These are phyloP conservation scores for Orussus abietinus DNA, from an alignment of 1,140 invertebrate genomes.

Conservation along the genomic window DNA sequence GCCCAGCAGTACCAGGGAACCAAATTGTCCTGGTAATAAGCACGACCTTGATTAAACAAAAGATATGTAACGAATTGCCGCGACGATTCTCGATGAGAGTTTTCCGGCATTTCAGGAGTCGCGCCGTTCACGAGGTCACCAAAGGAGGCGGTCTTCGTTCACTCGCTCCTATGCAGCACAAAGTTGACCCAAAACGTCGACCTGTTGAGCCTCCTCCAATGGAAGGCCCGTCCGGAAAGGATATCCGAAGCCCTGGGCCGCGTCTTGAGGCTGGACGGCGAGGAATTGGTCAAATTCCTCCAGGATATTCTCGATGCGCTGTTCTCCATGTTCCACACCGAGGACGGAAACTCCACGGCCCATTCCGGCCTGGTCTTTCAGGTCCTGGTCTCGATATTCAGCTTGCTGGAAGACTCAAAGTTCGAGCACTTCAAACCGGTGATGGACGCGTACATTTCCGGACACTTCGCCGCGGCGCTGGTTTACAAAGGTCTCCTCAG, in stretches of 20 bases:
- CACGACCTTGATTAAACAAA: too few relatives aligned
- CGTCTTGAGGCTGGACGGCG: slow-evolving; percentile 75
- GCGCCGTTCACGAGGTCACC: slow-evolving; percentile 71
- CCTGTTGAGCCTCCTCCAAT: slow-evolving; percentile 82
- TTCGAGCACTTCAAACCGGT: slow-evolving; percentile 95
- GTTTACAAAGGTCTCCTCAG: slow-evolving; percentile 90
- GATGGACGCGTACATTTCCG: slow-evolving; percentile 91
- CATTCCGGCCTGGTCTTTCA: slow-evolving; percentile 75
- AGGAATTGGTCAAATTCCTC: slow-evolving; percentile 95
- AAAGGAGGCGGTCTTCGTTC: slow-evolving; percentile 80
- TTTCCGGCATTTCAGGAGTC: slow-evolving; percentile 31
- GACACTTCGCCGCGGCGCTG: slow-evolving; percentile 91
- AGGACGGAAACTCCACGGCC: slow-evolving; percentile 80
- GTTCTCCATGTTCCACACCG: slow-evolving; percentile 91
- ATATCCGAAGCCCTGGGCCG: slow-evolving; percentile 81
- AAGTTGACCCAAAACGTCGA: slow-evolving; percentile 94
- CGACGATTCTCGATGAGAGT: slow-evolving; percentile 1
- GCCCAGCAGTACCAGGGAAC: slow-evolving; percentile 66
- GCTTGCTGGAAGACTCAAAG: slow-evolving; percentile 84
- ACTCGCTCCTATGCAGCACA: slow-evolving; percentile 86
- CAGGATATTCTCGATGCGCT: slow-evolving; percentile 93
- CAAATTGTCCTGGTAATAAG: slow-evolving; percentile 37
- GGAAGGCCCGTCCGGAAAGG: slow-evolving; percentile 81
- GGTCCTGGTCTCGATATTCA: slow-evolving; percentile 86
- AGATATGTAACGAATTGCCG: too few relatives aligned